Evolutionary conservation across 2,888 invertebrate genomes (phyloP).

Genomic region (Tineola bisselliella): DNA sequence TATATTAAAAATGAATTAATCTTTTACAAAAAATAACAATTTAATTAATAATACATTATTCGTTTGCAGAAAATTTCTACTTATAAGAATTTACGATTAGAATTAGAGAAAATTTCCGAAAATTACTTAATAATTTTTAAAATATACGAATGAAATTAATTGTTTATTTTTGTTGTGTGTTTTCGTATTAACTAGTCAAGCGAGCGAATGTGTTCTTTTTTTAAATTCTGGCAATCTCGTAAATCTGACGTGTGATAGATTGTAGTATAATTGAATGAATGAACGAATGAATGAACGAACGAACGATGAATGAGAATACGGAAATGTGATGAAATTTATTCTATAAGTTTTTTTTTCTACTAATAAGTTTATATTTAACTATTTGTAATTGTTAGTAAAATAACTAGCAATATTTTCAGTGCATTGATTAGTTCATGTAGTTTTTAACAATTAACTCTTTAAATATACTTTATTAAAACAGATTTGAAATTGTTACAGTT

Average conservation of each 20-base stretch:
- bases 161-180: not conserved
- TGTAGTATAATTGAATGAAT: not conserved
- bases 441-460: no score
- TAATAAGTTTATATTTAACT: not conserved
- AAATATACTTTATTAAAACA: no score
- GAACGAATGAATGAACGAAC: not conserved
- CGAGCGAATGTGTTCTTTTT: not conserved
- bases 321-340: not conserved
- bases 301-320: not conserved
- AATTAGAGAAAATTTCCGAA: no score
- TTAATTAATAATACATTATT: no score
- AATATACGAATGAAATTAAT: not conserved
- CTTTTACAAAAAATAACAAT: no score
- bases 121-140: no score
- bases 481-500: no score
- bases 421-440: no score
- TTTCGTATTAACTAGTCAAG: constrained; percentile 10
- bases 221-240: not conserved
- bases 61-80: no score
- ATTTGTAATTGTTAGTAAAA: not conserved
- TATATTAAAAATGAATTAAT: not conserved
- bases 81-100: no score
- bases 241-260: not conserved
- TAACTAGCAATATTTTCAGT: not conserved
- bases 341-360: not conserved